phyloP scores from a whole-genome alignment of 2,113 vertebrate genomes.

The Pollachius pollachius region DNA sequence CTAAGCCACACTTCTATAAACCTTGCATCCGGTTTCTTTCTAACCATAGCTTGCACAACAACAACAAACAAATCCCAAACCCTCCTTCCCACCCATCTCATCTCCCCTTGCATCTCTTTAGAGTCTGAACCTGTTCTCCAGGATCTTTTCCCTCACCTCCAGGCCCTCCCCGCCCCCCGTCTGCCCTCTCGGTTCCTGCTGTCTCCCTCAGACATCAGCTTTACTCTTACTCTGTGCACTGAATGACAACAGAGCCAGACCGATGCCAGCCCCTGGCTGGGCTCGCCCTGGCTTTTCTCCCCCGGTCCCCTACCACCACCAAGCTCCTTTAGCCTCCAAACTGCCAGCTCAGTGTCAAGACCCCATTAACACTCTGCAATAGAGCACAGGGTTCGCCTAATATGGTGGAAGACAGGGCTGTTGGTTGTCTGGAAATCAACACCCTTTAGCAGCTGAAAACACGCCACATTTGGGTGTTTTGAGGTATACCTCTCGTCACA shows the following conservation, averaged over 20 bases:
- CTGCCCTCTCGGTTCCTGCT: slow-evolving; percentile 53
- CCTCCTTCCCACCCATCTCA: slow-evolving; percentile 28
- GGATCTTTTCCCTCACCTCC: slow-evolving; percentile 33
- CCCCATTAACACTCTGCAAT: slow-evolving; percentile 37
- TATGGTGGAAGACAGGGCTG: background rate
- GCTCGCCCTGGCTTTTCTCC: slow-evolving; percentile 43
- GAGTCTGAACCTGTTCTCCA: background rate
- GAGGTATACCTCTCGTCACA: too few species aligned
- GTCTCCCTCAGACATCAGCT: slow-evolving; percentile 54
- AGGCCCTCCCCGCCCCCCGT: slow-evolving; percentile 46
- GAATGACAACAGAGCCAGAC: slow-evolving; percentile 66
- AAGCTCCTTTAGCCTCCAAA: slow-evolving; percentile 45
- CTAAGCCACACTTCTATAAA: slow-evolving; percentile 35
- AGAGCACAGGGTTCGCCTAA: background rate
- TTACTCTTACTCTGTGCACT: slow-evolving; percentile 55
- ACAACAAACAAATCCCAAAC: slow-evolving; percentile 9
- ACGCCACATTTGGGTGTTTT: too few species aligned
- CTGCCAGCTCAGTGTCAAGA: slow-evolving; percentile 47
- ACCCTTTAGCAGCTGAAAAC: too few species aligned
- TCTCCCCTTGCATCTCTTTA: slow-evolving; percentile 36
- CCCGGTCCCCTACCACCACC: slow-evolving; percentile 29
- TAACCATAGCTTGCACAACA: slow-evolving; percentile 1
- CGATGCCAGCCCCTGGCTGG: too few species aligned
- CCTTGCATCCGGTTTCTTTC: slow-evolving; percentile 8
- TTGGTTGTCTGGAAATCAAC: too few species aligned